These are phyloP conservation scores for Zalophus californianus DNA, from an alignment of 2,797 vertebrate species.

Conservation along the genomic window DNA sequence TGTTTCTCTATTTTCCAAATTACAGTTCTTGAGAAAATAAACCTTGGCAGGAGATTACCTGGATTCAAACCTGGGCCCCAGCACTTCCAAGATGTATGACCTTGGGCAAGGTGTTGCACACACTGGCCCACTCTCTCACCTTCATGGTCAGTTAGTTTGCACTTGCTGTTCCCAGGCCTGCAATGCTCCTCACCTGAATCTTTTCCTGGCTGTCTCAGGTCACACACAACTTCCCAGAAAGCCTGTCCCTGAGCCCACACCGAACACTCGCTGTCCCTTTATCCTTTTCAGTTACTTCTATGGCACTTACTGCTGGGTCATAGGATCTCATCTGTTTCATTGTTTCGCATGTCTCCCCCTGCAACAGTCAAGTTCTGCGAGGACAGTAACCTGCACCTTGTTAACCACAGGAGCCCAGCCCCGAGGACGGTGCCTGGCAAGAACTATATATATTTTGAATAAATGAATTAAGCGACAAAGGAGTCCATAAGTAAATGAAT, in stretches of 20 bases:
- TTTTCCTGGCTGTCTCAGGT: background rate
- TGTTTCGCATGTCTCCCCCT: background rate
- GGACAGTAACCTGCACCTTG: background rate
- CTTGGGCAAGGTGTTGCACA: background rate
- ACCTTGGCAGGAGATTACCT: background rate
- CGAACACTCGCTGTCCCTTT: background rate
- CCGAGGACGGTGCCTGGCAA: accelerated
- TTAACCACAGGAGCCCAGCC: background rate
- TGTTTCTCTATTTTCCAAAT: background rate
- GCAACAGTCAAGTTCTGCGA: background rate
- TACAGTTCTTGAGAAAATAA: background rate
- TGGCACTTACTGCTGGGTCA: background rate
- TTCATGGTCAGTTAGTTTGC: background rate
- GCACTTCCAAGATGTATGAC: background rate
- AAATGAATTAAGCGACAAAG: background rate
- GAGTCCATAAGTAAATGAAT: background rate
- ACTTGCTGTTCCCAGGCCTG: background rate
- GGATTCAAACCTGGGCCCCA: background rate
- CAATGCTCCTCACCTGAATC: background rate
- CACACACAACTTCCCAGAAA: background rate
- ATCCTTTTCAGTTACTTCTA: background rate
- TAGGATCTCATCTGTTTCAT: background rate
- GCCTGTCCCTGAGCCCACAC: background rate
- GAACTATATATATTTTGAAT: background rate
- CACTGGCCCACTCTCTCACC: background rate